Base-by-base conservation (phyloP, 2,113 vertebrate genomes). In the Hemibagrus wyckioides region DNA sequence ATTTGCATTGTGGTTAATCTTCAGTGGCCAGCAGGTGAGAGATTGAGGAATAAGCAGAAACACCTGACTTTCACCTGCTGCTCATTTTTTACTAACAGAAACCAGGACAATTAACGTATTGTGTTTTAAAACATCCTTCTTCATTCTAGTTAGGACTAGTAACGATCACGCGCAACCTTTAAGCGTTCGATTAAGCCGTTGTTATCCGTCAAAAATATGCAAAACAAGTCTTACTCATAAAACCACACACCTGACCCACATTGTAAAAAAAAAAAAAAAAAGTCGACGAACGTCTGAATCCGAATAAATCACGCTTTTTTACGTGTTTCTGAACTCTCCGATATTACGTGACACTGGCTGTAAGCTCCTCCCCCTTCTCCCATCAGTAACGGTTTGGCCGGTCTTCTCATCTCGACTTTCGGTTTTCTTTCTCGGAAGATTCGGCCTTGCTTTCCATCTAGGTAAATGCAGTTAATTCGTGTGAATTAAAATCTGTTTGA, bases 1-100 rank as follows among this genome's bases (percentile, higher is more conserved):
- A 48, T 88, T 84, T 90, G 63, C 80, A 56, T 80, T 87, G n/a
- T 79, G 80, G 85, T 87, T 82, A 79, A 84, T 85, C 65, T 88
- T 88, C 36, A 84, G 36, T 54, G 59, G 30, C 59, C 65, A 81
- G 44, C 87, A 88, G 85, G 86, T 85, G 87, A 86, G 41, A 30
- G 33, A 77, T 77, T 33, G 61, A 77, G 85, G 50, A 88, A 88
- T 86, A 71, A 56, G 52, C 30, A 23, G 44, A 52, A 39, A 14
- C 80, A 83, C 80, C 69, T 87, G 80, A 39, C 39, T 48, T 65
- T 17, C 84, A 81, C 14, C 54, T 82, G 84, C 84, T 87, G 28
- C 69, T 77, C 23, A 61, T 82, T 82, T 56, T n/a, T 73, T 63
- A 87, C 63, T 61, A 82, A 81, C 48, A 81, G 50, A 63, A 41